Evolutionary conservation across 1,140 invertebrate genomes (phyloP).

Genomic region (Ericerus pela): DNA sequence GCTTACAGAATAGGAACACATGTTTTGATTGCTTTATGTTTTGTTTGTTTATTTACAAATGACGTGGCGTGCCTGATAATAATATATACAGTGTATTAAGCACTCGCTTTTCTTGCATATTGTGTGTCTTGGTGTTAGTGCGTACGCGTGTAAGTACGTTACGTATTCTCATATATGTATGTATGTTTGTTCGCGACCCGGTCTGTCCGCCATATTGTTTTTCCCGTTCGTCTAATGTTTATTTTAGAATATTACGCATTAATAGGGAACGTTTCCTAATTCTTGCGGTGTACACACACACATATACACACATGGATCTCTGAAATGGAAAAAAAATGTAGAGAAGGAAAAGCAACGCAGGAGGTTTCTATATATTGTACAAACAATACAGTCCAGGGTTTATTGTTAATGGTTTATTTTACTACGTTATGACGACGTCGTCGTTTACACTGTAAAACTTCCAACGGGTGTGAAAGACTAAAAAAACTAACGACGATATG

Average conservation of each 20-base stretch:
- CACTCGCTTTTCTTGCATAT: not conserved
- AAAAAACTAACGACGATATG: no score
- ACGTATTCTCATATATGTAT: no score
- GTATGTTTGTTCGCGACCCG: not conserved
- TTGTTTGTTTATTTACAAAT: slow-evolving; percentile 22
- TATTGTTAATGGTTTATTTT: slow-evolving; percentile 12
- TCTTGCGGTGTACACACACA: slow-evolving; percentile 9
- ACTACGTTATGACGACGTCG: slow-evolving; percentile 3
- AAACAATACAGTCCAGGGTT: slow-evolving; percentile 5
- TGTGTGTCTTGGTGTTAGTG: no score
- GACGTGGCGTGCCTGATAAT: slow-evolving; percentile 23
- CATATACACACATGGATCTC: no score
- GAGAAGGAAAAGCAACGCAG: slow-evolving; percentile 1
- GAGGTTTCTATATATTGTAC: not conserved
- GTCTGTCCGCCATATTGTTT: slow-evolving; percentile 8
- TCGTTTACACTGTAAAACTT: slow-evolving; percentile 2
- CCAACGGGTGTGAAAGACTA: no score
- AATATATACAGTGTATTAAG: slow-evolving; percentile 12
- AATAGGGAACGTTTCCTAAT: slow-evolving; percentile 10
- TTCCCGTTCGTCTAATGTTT: slow-evolving; percentile 7
- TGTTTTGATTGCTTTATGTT: slow-evolving; percentile 27
- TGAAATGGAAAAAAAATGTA: no score
- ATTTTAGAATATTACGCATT: slow-evolving; percentile 12
- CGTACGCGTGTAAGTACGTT: not conserved
- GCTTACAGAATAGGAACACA: slow-evolving; percentile 21